Base-by-base conservation (phyloP, 2,888 invertebrate species). In the Habrosyne pyritoides region DNA sequence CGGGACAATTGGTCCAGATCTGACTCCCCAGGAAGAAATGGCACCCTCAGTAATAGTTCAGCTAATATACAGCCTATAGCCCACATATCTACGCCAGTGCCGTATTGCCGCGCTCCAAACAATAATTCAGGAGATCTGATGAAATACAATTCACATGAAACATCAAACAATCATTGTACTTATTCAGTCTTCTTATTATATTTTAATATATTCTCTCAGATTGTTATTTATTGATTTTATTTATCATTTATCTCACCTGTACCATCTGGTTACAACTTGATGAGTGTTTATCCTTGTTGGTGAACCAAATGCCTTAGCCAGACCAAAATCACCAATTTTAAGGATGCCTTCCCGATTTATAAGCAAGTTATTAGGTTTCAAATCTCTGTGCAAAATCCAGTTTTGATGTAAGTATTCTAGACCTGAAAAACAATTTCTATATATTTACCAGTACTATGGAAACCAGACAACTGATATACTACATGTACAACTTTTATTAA, bases 261-360 rank as follows among this genome's bases (percentile, higher is more conserved):
- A 98, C 98, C 98, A 98, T 61, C 98, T 93, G 1, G 99, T 99
- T 0, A 99, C 99, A 49, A 99, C 99, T 91, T 99, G 99, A 94
- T 99, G 98, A 2, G 99, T 99, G 82, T 99, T 98, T 69, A 98
- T 94, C 77, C 99, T 94, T 77, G 96, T 98, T 2, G 99, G 99
- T 0, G 99, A 99, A 0, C 99, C 99, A 92, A 96, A 99, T 77
- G 97, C 96, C 82, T 99, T 98, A 0, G 99, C 99, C 63, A 99
- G 93, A 81, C 99, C 99, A 94, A 99, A 99, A 95, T 99, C 99
- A 63, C 98, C 99, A 74, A 99, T 96, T 93, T 99, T 99, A 6
- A 99, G 89, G 21, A 99, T 94, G 5, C 99, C 99, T 69, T 96
- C 95, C 24, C 96, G 94, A 84, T 99, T 98, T 22, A 99, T 97